These are phyloP conservation scores for Elegia similella DNA, from an alignment of 2,888 invertebrate species.

Conservation along the genomic window DNA sequence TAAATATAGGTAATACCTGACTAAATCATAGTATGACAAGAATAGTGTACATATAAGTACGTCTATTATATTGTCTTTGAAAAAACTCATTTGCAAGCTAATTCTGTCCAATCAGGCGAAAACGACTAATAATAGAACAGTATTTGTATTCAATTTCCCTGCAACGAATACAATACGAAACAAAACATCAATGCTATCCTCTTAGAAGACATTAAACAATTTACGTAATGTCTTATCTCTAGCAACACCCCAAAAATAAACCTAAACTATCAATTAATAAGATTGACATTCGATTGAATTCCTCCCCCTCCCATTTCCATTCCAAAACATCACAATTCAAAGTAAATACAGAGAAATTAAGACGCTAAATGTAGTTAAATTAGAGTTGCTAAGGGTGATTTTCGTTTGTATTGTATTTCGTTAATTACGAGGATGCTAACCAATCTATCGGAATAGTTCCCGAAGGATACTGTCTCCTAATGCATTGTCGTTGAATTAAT, in stretches of 20 bases:
- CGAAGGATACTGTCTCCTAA: conserved; percentile 73
- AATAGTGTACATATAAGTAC: no score
- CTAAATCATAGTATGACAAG: no score
- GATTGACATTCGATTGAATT: conserved; percentile 7
- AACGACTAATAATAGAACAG: conserved; percentile 13
- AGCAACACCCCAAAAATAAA: conserved; percentile 3
- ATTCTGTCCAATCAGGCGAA: conserved; percentile 41
- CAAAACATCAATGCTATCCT: conserved; percentile 67
- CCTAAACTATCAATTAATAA: conserved; percentile 1
- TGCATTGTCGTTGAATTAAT: conserved; percentile 80
- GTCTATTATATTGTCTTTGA: background rate
- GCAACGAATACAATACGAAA: conserved; percentile 36
- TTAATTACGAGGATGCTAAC: conserved; percentile 50
- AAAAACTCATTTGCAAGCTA: conserved; percentile 1
- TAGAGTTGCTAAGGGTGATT: background rate
- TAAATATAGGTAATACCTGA: no score
- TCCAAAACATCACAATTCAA: conserved; percentile 3
- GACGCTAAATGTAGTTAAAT: background rate
- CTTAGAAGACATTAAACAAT: conserved; percentile 73
- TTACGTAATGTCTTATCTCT: conserved; percentile 59
- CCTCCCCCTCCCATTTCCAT: background rate
- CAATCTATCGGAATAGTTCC: conserved; percentile 84
- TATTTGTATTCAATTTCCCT: conserved; percentile 17
- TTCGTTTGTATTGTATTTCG: background rate
- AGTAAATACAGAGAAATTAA: background rate